A percentile compares a stretch with the other conserved stretches of the same genome.
Conservation (phyloP, 2,888 invertebrate species). For the Rhagophthalmus giganteus region DNA sequence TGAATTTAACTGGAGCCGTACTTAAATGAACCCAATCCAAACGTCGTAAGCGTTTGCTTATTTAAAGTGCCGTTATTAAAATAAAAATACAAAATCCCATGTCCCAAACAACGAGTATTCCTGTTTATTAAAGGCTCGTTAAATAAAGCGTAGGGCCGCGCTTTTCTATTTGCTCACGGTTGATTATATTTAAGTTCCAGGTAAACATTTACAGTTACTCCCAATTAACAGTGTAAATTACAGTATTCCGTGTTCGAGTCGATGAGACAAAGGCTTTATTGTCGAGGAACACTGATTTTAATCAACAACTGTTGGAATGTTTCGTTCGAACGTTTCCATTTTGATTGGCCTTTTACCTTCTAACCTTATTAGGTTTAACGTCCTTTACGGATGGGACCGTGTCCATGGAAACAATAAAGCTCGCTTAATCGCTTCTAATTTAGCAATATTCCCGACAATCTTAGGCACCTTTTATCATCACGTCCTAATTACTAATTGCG, state of each 20-base stretch:
- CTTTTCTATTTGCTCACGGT: slow-evolving; percentile 8
- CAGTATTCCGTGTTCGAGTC: slow-evolving; percentile 5
- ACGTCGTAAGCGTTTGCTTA: slow-evolving; percentile 33
- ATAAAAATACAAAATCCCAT: slow-evolving; percentile 13
- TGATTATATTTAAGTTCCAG: slow-evolving; percentile 16
- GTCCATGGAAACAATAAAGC: not conserved
- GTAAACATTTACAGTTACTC: slow-evolving; percentile 24
- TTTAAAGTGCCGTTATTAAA: slow-evolving; percentile 31
- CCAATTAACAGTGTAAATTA: slow-evolving; percentile 14
- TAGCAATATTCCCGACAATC: not conserved
- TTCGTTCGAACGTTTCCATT: slow-evolving; percentile 5
- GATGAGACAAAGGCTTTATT: slow-evolving; percentile 12
- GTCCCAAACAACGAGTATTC: not conserved
- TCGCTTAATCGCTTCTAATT: not conserved
- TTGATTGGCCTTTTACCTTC: slow-evolving; percentile 7
- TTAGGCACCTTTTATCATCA: not conserved
- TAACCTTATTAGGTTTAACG: not conserved
- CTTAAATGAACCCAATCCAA: slow-evolving; percentile 47
- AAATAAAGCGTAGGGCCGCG: slow-evolving; percentile 6
- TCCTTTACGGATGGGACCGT: not conserved
- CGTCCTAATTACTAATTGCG: not conserved
- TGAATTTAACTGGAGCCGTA: slow-evolving; percentile 42
- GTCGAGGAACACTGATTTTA: slow-evolving; percentile 4
- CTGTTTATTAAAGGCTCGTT: slow-evolving; percentile 9
- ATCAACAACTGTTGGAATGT: slow-evolving; percentile 3